Percentiles rank a stretch among this genome's conserved stretches.
These are phyloP conservation scores for Lepidurus arcticus DNA, from an alignment of 1,140 invertebrate genomes.

Conservation along the genomic window DNA sequence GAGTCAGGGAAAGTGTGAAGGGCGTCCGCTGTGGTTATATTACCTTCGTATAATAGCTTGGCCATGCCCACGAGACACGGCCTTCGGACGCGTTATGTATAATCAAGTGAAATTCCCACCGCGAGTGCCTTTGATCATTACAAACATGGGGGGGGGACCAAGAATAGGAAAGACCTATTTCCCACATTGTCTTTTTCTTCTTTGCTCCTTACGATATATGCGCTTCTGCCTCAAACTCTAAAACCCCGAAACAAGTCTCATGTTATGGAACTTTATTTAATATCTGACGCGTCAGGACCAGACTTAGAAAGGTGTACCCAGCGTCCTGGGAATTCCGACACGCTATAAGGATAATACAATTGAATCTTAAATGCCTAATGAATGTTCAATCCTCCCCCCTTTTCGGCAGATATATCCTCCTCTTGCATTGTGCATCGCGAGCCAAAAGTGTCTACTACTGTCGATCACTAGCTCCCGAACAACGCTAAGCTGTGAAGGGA, in stretches of 20 bases:
- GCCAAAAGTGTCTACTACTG: too few species aligned
- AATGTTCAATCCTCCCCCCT: not conserved
- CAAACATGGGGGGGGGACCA: too few species aligned
- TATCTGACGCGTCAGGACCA: too few species aligned
- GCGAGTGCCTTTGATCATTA: not conserved
- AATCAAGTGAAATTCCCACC: not conserved
- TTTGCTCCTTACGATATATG: too few species aligned
- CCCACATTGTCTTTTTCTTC: too few species aligned
- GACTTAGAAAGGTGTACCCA: not conserved
- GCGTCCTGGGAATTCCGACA: not conserved
- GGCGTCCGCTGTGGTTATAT: not conserved
- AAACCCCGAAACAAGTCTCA: too few species aligned
- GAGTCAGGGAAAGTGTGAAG: not conserved
- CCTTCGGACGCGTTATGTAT: not conserved
- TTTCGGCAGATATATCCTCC: not conserved
- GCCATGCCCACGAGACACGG: not conserved
- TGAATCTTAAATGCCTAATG: not conserved
- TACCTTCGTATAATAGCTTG: not conserved
- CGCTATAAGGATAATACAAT: not conserved
- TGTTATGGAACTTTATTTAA: too few species aligned
- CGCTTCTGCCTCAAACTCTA: too few species aligned
- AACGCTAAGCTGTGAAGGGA: too few species aligned
- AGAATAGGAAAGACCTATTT: too few species aligned
- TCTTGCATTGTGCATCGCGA: not conserved
- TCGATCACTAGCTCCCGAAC: too few species aligned